Conservation (phyloP, 2,113 vertebrate genomes). For the Thamnaconus septentrionalis region DNA sequence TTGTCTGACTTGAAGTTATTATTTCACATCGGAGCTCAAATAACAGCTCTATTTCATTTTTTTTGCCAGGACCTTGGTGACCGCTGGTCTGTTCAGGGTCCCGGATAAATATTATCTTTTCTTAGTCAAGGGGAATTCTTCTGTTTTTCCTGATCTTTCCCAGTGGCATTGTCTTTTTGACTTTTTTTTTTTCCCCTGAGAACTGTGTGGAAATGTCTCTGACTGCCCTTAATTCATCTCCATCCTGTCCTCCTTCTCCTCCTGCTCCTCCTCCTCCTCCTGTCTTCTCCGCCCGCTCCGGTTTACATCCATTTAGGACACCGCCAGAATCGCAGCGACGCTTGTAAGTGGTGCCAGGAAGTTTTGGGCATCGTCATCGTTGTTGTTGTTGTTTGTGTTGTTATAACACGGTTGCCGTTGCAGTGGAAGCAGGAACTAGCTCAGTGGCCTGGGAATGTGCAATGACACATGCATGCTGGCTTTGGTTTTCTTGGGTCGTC, state of each 20-base stretch:
- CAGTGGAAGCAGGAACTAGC: slow-evolving; percentile 9
- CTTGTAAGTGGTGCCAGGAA: slow-evolving; percentile 73
- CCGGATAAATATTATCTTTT: slow-evolving; percentile 35
- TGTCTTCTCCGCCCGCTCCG: slow-evolving; percentile 45
- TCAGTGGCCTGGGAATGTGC: slow-evolving; percentile 16
- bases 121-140: slow-evolving; percentile 11
- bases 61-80: neutral
- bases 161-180: slow-evolving; percentile 21
- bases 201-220: slow-evolving; percentile 18
- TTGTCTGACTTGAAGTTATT: slow-evolving; percentile 31
- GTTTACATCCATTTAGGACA: slow-evolving; percentile 68
- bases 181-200: slow-evolving; percentile 18
- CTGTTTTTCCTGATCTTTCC: slow-evolving; percentile 17
- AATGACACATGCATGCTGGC: slow-evolving; percentile 36
- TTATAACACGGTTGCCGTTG: slow-evolving; percentile 7
- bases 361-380: no score
- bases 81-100: slow-evolving; percentile 8
- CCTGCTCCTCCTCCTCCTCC: no score
- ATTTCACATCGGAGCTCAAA: slow-evolving; percentile 7
- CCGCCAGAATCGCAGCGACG: slow-evolving; percentile 64
- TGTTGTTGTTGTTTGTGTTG: neutral
- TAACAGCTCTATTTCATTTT: slow-evolving; percentile 9
- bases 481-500: neutral
- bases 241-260: slow-evolving; percentile 27
- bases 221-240: neutral